A percentile compares a stretch with the other conserved stretches of the same genome.
Conservation (phyloP, 2,113 vertebrate genomes). For the Megaceryle torquata region DNA sequence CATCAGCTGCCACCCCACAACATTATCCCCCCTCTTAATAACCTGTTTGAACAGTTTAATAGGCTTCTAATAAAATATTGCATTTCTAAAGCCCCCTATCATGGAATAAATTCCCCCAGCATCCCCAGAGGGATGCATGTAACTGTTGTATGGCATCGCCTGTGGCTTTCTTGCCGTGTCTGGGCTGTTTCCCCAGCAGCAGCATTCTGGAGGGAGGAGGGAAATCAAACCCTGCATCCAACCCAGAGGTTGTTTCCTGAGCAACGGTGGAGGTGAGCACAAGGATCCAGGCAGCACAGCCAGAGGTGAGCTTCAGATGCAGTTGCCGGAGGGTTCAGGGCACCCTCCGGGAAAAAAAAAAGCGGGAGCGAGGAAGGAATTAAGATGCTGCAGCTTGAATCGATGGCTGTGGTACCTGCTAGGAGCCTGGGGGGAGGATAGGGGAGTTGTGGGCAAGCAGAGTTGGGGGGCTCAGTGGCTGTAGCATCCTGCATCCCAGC, state of each 20-base stretch:
- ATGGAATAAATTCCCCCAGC: not conserved
- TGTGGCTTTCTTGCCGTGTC: rapidly evolving
- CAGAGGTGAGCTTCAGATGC: not conserved
- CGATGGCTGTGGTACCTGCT: not conserved
- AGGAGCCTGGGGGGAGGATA: not conserved
- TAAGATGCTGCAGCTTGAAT: not conserved
- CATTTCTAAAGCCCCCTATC: not conserved
- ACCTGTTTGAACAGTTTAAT: not conserved
- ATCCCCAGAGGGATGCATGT: rapidly evolving
- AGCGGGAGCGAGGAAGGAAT: not conserved
- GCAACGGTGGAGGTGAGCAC: not conserved
- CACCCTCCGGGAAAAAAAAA: not conserved
- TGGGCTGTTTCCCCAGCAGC: not conserved
- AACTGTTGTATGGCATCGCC: rapidly evolving
- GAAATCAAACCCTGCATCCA: not conserved
- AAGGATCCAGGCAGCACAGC: not conserved
- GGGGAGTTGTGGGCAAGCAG: not conserved
- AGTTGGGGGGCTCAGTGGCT: not conserved
- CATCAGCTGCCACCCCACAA: not conserved
- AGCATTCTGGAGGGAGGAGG: not conserved
- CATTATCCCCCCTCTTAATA: not conserved
- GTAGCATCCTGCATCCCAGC: not conserved
- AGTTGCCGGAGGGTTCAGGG: not conserved
- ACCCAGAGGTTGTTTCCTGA: conserved; percentile 61
- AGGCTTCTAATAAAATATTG: not conserved